These are phyloP conservation scores for Hylyphantes graminicola DNA, from an alignment of 1,140 invertebrate genomes.

Conservation along the genomic window DNA sequence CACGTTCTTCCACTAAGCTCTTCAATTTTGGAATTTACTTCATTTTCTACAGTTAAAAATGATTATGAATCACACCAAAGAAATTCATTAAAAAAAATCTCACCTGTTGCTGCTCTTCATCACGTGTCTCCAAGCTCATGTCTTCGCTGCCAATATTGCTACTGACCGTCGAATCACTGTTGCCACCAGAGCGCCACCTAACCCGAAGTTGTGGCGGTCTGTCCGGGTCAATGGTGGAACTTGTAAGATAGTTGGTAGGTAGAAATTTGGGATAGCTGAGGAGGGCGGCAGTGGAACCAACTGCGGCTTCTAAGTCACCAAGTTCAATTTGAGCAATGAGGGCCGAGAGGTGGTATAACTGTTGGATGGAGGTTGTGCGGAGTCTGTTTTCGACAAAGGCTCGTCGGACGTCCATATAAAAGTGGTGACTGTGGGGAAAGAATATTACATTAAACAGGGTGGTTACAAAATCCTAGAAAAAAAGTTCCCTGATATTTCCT, in stretches of 20 bases:
- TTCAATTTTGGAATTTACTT: too few relatives aligned
- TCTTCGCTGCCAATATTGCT: constrained; percentile 1
- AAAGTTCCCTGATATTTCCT: too few relatives aligned
- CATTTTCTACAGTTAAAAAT: too few relatives aligned
- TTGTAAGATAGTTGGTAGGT: constrained; percentile 1
- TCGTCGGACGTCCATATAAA: constrained; percentile 82
- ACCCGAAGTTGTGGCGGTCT: constrained; percentile 25
- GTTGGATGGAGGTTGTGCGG: constrained; percentile 76
- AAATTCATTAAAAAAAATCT: background rate
- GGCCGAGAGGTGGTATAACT: constrained; percentile 77
- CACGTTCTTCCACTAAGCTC: too few relatives aligned
- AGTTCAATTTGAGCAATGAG: constrained; percentile 80
- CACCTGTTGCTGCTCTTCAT: constrained; percentile 41
- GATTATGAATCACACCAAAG: background rate
- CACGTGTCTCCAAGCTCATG: background rate
- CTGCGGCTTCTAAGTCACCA: constrained; percentile 68
- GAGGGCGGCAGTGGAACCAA: constrained; percentile 21
- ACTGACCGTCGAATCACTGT: constrained; percentile 28
- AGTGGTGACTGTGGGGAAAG: constrained; percentile 76
- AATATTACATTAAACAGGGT: too few relatives aligned
- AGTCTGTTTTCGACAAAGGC: constrained; percentile 80
- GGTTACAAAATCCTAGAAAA: too few relatives aligned
- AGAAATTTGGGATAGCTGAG: constrained; percentile 61
- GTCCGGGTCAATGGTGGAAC: constrained; percentile 10
- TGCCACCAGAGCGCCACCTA: constrained; percentile 47